Evolutionary conservation across 2,797 vertebrate species (phyloP), one percentile per base, ranked within the genome.

Genomic region (Clamator glandarius): DNA sequence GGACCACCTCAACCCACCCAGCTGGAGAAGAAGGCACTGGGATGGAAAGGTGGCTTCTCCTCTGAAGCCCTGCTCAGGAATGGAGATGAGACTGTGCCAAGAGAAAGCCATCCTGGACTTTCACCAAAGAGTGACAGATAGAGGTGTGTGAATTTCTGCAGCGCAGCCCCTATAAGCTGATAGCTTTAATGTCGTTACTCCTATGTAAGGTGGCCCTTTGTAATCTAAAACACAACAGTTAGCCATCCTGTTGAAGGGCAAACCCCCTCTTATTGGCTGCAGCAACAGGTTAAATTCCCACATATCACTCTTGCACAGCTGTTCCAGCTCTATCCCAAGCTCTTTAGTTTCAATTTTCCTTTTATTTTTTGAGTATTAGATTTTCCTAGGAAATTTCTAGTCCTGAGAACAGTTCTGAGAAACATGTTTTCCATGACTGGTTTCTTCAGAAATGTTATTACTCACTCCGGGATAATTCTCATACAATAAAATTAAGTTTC

Each of bases 401-500:
- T 67, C 69, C 78, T 89, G 90, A 89, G 67, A 96, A 64, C 35
- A 31, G 33, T 75, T 81, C 84, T 85, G 66, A 85, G 90, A 85
- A 89, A 89, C 39, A 15, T 64, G 63, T 87, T 96, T 96, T 96
- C 95, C 96, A 69, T 95, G 84, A 94, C 87, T 50, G 48, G 24
- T 75, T 92, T 31, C 48, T 88, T 95, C 87, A 90, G 59, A 91
- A 95, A 94, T 96, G 91, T 96, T 96, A 81, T 94, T 94, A 44
- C 89, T 95, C 93, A 96, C 82, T n/a, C 51, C 82, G 78, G 52
- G 63, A 89, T 88, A 91, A 81, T 92, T 91, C 46, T 95, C 77
- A 31, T 67, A 91, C 76, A 91, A 69, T 64, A 78, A 80, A 58
- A 75, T 94, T 72, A 85, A 72, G 36, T 94, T 93, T 91, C 75